phyloP scores from a whole-genome alignment of 2,113 vertebrate genomes.

The Podilymbus podiceps region DNA sequence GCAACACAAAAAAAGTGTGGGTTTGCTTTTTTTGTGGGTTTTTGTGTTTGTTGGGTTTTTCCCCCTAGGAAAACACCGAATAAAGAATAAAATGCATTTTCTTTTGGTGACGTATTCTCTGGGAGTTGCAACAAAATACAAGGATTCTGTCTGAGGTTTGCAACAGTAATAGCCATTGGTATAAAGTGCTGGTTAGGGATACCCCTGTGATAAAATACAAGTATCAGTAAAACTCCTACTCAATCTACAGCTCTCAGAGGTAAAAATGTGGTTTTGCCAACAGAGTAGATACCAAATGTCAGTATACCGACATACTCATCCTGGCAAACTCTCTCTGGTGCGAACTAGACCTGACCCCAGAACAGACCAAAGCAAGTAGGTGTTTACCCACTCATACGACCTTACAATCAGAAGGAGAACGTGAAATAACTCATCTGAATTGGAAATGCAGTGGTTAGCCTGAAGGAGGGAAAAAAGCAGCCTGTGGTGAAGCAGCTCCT shows the following conservation, averaged over 20 bases:
- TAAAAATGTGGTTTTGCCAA: background rate
- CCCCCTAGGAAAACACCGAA: background rate
- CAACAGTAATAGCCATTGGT: background rate
- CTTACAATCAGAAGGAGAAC: background rate
- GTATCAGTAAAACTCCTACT: background rate
- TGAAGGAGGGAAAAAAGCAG: background rate
- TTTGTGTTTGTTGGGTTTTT: background rate
- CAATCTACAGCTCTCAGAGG: background rate
- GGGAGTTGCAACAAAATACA: background rate
- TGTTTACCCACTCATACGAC: background rate
- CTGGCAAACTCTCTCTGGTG: background rate
- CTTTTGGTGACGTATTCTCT: background rate
- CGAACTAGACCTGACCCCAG: background rate
- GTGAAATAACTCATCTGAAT: background rate
- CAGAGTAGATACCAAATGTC: background rate
- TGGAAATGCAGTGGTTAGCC: background rate
- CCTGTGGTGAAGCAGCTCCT: background rate
- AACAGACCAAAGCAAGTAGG: background rate
- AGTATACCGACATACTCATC: background rate
- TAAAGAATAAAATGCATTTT: background rate
- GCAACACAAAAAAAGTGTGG: background rate
- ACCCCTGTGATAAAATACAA: background rate
- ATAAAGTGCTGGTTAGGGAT: background rate
- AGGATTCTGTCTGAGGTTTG: background rate
- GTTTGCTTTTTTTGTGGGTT: too few species aligned